phyloP scores from a whole-genome alignment of 2,888 invertebrate species.

The Acrocyrtus sp. region DNA sequence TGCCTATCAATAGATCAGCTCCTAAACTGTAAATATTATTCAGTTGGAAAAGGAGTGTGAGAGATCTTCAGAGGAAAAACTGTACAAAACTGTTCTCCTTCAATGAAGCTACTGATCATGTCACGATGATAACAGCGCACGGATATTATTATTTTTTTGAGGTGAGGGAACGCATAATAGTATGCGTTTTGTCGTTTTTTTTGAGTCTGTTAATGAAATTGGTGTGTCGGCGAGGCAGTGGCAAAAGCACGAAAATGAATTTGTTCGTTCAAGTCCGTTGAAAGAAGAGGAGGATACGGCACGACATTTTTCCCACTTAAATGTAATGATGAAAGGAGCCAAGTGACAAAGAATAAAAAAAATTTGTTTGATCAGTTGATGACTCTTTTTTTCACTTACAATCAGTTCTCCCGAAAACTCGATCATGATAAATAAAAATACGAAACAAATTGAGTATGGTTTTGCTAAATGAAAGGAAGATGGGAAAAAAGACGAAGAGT shows the following conservation, averaged over 20 bases:
- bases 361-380: conserved; percentile 63
- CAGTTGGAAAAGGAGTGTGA: too few species aligned
- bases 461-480: background rate
- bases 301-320: conserved; percentile 1
- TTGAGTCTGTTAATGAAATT: too few species aligned
- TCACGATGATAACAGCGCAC: conserved; percentile 1
- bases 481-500: background rate
- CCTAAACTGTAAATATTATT: too few species aligned
- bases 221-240: too few species aligned
- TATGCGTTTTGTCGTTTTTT: background rate
- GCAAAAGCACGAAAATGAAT: too few species aligned
- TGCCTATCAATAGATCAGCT: background rate
- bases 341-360: conserved; percentile 59
- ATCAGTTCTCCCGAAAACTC: too few species aligned
- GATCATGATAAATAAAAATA: background rate
- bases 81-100: background rate
- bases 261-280: too few species aligned
- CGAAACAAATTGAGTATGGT: conserved; percentile 6
- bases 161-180: background rate
- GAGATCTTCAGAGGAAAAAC: too few species aligned
- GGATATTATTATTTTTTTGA: background rate
- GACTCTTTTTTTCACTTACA: too few species aligned
- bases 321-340: conserved; percentile 40
- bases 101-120: conserved; percentile 2
- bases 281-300: conserved; percentile 20